phyloP scores from a whole-genome alignment of 2,888 invertebrate genomes.

The Limenitis camilla region DNA sequence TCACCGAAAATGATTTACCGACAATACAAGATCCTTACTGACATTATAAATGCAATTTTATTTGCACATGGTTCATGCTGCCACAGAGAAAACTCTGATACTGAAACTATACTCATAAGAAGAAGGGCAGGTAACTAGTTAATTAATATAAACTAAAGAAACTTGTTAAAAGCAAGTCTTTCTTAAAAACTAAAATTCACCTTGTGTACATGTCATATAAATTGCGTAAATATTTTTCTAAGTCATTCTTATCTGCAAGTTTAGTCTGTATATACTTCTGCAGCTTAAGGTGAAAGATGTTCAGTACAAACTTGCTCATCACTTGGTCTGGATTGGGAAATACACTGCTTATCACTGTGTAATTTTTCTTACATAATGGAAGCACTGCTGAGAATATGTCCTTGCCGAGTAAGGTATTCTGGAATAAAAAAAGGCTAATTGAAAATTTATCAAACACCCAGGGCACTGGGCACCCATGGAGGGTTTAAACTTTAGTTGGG shows the following conservation, averaged over 20 bases:
- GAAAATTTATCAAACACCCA: neutral
- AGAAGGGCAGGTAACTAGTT: too few species aligned
- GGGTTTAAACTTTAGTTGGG: too few species aligned
- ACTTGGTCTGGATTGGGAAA: slow-evolving; percentile 97
- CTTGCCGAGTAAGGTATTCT: slow-evolving; percentile 89
- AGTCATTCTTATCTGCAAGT: slow-evolving; percentile 85
- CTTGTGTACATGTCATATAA: slow-evolving; percentile 92
- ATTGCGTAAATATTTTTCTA: slow-evolving; percentile 91
- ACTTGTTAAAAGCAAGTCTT: too few species aligned
- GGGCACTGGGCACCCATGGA: too few species aligned
- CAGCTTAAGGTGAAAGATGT: slow-evolving; percentile 93
- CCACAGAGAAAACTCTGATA: too few species aligned
- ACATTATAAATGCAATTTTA: too few species aligned
- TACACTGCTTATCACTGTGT: slow-evolving; percentile 88
- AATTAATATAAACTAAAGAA: too few species aligned
- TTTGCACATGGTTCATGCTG: too few species aligned
- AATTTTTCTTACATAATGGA: slow-evolving; percentile 90
- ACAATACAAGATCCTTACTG: too few species aligned
- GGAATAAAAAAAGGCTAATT: slow-evolving; percentile 28
- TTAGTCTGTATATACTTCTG: slow-evolving; percentile 89
- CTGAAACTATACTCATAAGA: too few species aligned
- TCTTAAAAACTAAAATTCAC: slow-evolving; percentile 51
- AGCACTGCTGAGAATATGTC: slow-evolving; percentile 94
- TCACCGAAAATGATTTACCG: too few species aligned
- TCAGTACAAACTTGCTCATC: slow-evolving; percentile 97